Base-by-base conservation (phyloP, 2,888 invertebrate genomes). In the Odontocerum albicorne region DNA sequence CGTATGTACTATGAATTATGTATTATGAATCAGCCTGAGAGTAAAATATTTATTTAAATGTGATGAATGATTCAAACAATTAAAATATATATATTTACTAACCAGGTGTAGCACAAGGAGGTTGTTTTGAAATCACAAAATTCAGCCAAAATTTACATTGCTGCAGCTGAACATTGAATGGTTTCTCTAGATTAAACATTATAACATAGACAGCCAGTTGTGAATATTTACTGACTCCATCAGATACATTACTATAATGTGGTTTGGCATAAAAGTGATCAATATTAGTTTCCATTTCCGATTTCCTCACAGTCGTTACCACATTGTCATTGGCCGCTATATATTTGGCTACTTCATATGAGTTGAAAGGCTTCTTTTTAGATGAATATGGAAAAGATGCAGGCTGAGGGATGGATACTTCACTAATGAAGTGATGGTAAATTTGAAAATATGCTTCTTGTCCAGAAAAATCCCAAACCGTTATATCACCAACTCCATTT, bases 401-500 rank as follows among this genome's bases (percentile, higher is more conserved):
- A 10, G 59, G 55, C 38, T 47, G 57, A 10, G 61, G 61, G 7
- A 59, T 55, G 38, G 47, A 65, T 39, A 42, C 63, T 54, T 60
- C 65, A 52, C 83, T 82, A 31, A 90, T 77, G 65, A 88, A 87
- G 65, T 87, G 85, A 68, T 90, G 88, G 70, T 88, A 90, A 40
- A 85, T 71, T 45, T 80, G 74, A 64, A 82, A 77, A 70, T 87
- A 90, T 33, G 83, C 84, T 67, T 87, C 87, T 63, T 87, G 86
- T 6, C 90, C 89, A 36, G 88, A 87, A 66, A 88, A 86, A 66
- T 89, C 89, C 88, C 88, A 88, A 21, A 82, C 74, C 64, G 80
- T 85, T 63, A 82, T 74, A 63, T 86, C 85, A 21, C 86, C 86
- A 13, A 81, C 76, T 57, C 78, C 81, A 64, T 74, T 69, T 64